Conservation (phyloP, 2,113 vertebrate species). For the Calcarius ornatus region DNA sequence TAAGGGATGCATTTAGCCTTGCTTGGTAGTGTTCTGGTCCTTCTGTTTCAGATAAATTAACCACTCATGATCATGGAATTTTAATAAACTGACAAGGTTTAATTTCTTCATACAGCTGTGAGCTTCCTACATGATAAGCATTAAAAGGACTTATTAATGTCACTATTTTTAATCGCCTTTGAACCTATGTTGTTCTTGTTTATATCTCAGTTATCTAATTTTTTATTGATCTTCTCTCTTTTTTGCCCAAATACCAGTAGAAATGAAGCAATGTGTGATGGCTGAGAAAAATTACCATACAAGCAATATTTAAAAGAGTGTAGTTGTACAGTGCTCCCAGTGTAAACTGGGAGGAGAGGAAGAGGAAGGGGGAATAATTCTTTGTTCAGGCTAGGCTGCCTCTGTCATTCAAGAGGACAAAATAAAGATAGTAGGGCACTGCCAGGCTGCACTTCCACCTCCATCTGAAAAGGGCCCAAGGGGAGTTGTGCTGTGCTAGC, state of each 20-base stretch:
- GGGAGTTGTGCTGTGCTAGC: not conserved
- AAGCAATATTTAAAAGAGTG: not conserved
- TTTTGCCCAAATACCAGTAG: not conserved
- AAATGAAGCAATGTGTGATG: not conserved
- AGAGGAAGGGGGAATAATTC: not conserved
- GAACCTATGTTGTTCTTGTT: not conserved
- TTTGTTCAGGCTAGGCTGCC: not conserved
- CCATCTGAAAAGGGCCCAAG: constrained; percentile 42
- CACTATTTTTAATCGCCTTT: not conserved
- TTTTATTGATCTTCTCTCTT: not conserved
- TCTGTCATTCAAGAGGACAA: not conserved
- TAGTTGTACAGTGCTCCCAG: not conserved
- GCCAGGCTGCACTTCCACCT: not conserved
- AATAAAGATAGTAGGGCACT: constrained; percentile 18
- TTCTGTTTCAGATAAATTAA: not conserved
- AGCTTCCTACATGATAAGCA: not conserved
- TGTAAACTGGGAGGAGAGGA: not conserved
- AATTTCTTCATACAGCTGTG: not conserved
- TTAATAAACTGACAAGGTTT: not conserved
- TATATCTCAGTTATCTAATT: not conserved
- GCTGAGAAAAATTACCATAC: not conserved
- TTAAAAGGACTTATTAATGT: not conserved
- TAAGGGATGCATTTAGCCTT: not conserved
- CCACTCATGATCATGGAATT: not conserved
- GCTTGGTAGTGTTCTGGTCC: not conserved